Evolutionary conservation across 2,113 vertebrate genomes (phyloP), one percentile per base, ranked within the genome.

Genomic region (Cottus gobio): DNA sequence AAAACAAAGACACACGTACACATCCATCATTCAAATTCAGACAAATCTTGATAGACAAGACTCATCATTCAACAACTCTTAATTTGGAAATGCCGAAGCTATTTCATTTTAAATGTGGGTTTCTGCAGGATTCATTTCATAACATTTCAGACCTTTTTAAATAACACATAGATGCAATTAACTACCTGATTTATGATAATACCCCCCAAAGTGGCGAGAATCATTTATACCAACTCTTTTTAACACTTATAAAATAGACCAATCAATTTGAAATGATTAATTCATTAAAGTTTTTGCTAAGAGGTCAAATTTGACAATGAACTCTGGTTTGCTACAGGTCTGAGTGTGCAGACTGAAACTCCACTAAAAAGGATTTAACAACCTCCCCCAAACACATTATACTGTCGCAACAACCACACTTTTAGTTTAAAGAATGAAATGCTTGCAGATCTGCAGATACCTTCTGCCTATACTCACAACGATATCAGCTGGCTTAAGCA

Each of bases 1-100:
- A 76, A 88, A 36, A 80, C 5, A 82, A 22, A 82, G n/a, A 79
- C 7, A 68, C 15, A 22, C 11, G 3, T 11, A 42, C 10, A 34
- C 34, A 34, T 6, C 1, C 34, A 34, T 6, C 30, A 10, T 42
- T 74, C 15, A 68, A 24, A 72, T 24, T 24, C 10, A 61, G 11
- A 2, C 18, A 71, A 26, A 77, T 18, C 37, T 20, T 26, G 20
- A 61, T 11, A 20, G 56, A 34, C 39, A n/a, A 1, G 36, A 72
- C 24, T 30, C 57, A 4, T 71, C 36, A 63, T 3, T 69, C 48
- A 20, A 58, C 48, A 65, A 8, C 20, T 52, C 16, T 28, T 34
- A 3, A 31, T 71, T 65, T 56, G 20, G 0, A 80, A 67, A 61
- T 3, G 1, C 7, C 16, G 20, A 76, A 1, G 26, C 18, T 2